phyloP scores from a whole-genome alignment of 2,797 vertebrate genomes.

The Podarcis lilfordi region DNA sequence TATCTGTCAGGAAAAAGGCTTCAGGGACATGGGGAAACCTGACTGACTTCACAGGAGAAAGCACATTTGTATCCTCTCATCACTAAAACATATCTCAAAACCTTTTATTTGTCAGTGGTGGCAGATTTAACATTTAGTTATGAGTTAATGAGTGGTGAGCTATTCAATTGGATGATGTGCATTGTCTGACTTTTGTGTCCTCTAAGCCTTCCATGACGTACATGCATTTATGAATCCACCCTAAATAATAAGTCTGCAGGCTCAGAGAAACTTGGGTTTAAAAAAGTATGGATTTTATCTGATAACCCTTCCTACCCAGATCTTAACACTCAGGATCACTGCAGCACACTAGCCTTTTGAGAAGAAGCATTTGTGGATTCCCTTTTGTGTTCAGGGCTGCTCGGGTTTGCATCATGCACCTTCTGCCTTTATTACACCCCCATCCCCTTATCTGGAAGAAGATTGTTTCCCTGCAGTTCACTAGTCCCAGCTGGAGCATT shows the following conservation, averaged over 20 bases:
- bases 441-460: neutral
- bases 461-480: neutral
- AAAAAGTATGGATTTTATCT: neutral
- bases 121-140: neutral
- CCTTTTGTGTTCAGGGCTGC: neutral
- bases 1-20: neutral
- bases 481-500: slow-evolving; percentile 10
- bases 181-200: too few relatives aligned
- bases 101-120: neutral
- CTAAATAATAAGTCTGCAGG: neutral
- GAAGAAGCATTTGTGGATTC: neutral
- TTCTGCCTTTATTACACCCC: neutral
- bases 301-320: neutral
- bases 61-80: neutral
- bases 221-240: neutral
- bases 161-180: neutral
- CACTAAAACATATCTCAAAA: neutral
- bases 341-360: neutral
- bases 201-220: too few relatives aligned
- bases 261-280: neutral
- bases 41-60: neutral
- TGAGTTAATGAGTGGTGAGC: neutral
- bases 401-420: neutral
- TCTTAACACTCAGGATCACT: neutral
- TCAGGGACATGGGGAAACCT: neutral